Evolutionary conservation across 2,113 vertebrate genomes (phyloP).

Genomic region (Corythoichthys haematopterus): DNA sequence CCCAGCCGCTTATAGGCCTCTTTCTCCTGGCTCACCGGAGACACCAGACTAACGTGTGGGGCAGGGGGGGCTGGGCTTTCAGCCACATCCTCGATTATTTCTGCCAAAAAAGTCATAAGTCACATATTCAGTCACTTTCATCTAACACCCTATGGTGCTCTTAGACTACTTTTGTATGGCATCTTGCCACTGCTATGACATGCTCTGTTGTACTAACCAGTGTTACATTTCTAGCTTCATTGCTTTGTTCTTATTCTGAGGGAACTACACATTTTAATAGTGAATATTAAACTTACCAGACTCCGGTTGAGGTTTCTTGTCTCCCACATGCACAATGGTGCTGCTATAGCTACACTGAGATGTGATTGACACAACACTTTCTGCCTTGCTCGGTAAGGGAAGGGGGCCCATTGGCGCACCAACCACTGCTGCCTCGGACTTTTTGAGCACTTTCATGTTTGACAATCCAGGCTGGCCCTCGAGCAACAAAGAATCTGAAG

Average conservation of each 20-base stretch:
- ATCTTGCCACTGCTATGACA: not conserved
- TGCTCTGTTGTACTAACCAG: not conserved
- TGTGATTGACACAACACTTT: constrained; percentile 88
- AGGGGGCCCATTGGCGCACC: constrained; percentile 74
- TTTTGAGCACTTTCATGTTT: constrained; percentile 70
- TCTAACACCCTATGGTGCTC: not conserved
- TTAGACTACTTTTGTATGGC: not conserved
- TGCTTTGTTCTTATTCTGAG: not conserved
- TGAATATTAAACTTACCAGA: constrained; percentile 70
- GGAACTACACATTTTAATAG: not conserved
- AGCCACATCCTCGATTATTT: constrained; percentile 82
- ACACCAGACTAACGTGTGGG: constrained; percentile 54
- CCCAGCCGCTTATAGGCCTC: constrained; percentile 84
- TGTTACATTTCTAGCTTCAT: not conserved
- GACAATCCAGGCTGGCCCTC: constrained; percentile 61
- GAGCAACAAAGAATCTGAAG: constrained; percentile 44
- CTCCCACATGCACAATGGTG: constrained; percentile 94
- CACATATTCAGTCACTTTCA: not conserved
- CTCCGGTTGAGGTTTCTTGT: constrained; percentile 89
- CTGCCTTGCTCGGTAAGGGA: constrained; percentile 82
- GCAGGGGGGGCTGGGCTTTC: constrained; percentile 60
- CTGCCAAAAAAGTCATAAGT: constrained; percentile 53
- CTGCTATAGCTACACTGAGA: constrained; percentile 98
- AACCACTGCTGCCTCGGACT: constrained; percentile 66
- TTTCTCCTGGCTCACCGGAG: constrained; percentile 74